Evolutionary conservation across 2,888 invertebrate genomes (phyloP), one percentile per base, ranked within the genome.

Genomic region (Chymomyza amoena): DNA sequence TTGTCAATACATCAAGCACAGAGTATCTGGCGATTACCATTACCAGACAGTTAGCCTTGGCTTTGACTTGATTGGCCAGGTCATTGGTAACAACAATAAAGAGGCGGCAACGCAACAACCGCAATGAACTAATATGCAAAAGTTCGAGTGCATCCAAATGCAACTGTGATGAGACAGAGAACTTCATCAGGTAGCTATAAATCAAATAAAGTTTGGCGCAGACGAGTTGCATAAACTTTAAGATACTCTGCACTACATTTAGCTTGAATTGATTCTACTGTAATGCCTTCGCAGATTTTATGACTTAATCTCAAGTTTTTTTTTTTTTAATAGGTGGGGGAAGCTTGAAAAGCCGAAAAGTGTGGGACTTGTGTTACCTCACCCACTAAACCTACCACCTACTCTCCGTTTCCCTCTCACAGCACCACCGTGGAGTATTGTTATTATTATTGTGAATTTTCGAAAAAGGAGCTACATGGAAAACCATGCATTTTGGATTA

Each of bases 1-100:
- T 84, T 84, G 84, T 87, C 84, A 87, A 84, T 84, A 75, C 66
- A 81, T 87, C 87, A 86, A 77, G 82, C 80, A 65, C 73, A 84
- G 84, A 84, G 32, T 32, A 86, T 84, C 82, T 82, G 87, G 87
- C 83, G 83, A 84, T 84, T 84, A 84, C 69, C 28, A 61, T 66
- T 54, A 56, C 57, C 9, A 54, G 54, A 54, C 18, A n/a, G 20
- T 18, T 54, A 45, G 39, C 39, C 39, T 45, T 45, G 39, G 39
- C 39, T 45, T 45, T 45, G 39, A 10, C 39, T 13, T 45, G 39
- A 45, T 45, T 45, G 39, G 39, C 39, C 39, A 13, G 39, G 39
- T 45, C 13, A 45, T 45, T 45, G 39, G 39, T 45, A 45, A 45
- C 13, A 45, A 45, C 39, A 45, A 45, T 13, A 45, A 45, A 45